Conservation (phyloP, 2,113 vertebrate genomes). For the Poicephalus meyeri region DNA sequence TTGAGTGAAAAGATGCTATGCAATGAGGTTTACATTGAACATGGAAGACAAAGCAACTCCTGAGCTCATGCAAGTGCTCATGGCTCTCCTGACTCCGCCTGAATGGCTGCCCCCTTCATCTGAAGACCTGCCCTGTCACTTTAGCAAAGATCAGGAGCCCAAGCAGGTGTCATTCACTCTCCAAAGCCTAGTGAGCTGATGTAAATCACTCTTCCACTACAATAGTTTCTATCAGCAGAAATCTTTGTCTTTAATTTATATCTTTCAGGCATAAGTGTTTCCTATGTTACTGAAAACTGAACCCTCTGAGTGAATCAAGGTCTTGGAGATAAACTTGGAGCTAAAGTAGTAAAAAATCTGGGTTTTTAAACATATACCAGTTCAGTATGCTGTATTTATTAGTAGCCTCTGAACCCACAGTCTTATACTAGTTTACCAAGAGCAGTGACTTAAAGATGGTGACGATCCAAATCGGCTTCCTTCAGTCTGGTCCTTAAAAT, state of each 20-base stretch:
- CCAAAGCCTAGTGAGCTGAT: not conserved
- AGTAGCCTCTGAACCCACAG: not conserved
- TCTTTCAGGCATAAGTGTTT: not conserved
- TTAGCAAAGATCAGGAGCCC: not conserved
- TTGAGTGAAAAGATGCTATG: not conserved
- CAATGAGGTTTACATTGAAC: not conserved
- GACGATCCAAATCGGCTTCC: constrained; percentile 46
- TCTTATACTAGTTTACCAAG: not conserved
- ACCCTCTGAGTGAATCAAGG: not conserved
- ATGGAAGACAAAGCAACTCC: not conserved
- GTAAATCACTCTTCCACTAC: not conserved
- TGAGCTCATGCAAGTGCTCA: not conserved
- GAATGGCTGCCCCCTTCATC: not conserved
- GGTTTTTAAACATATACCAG: not conserved
- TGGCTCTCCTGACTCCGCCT: not conserved
- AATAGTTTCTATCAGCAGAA: not conserved
- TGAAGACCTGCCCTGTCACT: not conserved
- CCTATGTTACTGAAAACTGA: not conserved
- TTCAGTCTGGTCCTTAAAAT: constrained; percentile 50
- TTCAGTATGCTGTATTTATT: not conserved
- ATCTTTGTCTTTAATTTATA: not conserved
- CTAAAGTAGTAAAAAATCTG: not conserved
- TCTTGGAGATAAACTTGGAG: not conserved
- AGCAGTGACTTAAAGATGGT: not conserved
- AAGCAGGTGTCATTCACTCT: not conserved